These are phyloP conservation scores for Eumeta japonica DNA, from an alignment of 1,140 invertebrate species.

Conservation along the genomic window DNA sequence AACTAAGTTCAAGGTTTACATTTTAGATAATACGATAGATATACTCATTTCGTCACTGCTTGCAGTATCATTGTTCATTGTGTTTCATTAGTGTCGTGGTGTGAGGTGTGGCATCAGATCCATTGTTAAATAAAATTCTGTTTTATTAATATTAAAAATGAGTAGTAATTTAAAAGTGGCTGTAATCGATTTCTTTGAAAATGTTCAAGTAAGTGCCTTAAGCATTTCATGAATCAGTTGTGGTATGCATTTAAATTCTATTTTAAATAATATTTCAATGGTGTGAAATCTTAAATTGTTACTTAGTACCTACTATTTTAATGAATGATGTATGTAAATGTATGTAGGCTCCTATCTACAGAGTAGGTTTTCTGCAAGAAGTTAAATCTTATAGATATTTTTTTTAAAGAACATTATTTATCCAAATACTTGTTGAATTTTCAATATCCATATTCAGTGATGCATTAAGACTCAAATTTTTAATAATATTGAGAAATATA, in stretches of 20 bases:
- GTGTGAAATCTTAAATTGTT: not conserved
- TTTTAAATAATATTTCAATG: not conserved
- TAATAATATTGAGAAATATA: no score
- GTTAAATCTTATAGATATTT: no score
- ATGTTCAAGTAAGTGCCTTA: slow-evolving; percentile 20
- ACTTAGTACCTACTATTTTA: not conserved
- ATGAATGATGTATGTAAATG: no score
- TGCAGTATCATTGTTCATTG: not conserved
- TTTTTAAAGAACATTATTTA: no score
- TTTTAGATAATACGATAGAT: not conserved
- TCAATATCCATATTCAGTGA: no score
- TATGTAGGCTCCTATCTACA: no score
- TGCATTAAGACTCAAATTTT: no score
- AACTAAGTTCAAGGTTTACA: no score
- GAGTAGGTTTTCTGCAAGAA: no score
- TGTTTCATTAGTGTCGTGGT: not conserved
- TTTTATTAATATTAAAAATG: slow-evolving; percentile 14
- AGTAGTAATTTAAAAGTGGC: slow-evolving; percentile 28
- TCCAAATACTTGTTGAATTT: no score
- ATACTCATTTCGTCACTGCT: no score
- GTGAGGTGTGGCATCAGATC: not conserved
- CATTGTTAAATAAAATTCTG: not conserved
- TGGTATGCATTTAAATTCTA: not conserved
- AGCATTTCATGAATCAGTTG: not conserved
- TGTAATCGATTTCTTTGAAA: slow-evolving; percentile 22